Base-by-base conservation (phyloP, 2,113 vertebrate species). In the Elaphurus davidianus region DNA sequence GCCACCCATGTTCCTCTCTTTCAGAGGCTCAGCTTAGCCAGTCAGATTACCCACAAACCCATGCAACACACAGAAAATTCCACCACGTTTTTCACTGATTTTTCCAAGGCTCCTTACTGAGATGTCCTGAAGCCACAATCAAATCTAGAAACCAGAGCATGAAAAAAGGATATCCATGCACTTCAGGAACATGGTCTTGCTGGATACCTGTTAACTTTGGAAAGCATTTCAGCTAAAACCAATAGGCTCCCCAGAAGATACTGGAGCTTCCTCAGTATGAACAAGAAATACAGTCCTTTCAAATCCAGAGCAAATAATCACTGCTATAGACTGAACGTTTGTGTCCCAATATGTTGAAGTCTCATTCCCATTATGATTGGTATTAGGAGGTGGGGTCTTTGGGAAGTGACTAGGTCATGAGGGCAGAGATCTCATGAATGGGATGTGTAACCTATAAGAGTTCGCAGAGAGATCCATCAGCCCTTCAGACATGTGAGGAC, bases 101-200 rank as follows among this genome's bases (percentile, higher is more conserved):
- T 81, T 94, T 21, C 60, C 67, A 14, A 67, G 2, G 89, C 47
- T 81, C 43, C 50, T 40, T 55, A 13, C 8, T 87, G 27, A 19
- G 0, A 76, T 78, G 13, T 2, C 92, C 81, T 76, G 0, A 13
- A 96, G 52, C 90, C 0, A 71, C 90, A n/a, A 45, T 64, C 57
- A 87, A 96, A 62, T 94, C 76, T 0, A 13, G 87, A 92, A 96
- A 98, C 7, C 50, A 67, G 81, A 55, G 54, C 82, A 60, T 30
- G 59, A 96, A 45, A 30, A 0, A 30, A 96, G 33, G 0, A 55
- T 59, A 47, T 54, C 81, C 55, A 15, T 6, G 40, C 36, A 57
- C 67, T 5, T 52, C 78, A 88, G 60, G 76, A 93, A 79, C 40
- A 90, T 4, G 50, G 50, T 45, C 25, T 78, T 55, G 62, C 25